Conservation (phyloP, 2,113 vertebrate species). For the Glaucidium brasilianum region DNA sequence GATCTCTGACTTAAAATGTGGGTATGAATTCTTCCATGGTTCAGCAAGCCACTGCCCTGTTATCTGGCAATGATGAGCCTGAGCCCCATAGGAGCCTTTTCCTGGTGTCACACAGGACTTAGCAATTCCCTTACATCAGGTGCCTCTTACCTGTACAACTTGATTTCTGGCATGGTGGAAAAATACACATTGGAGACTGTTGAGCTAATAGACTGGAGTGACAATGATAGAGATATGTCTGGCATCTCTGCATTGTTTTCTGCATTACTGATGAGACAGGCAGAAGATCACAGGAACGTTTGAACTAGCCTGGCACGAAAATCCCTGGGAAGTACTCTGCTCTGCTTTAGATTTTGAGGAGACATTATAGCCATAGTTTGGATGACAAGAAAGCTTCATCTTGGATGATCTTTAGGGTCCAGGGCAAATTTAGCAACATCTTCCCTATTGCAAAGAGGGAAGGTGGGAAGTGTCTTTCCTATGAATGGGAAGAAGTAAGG, state of each 20-base stretch:
- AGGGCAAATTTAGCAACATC: background rate
- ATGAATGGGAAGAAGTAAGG: background rate
- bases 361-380: background rate
- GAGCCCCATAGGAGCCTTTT: background rate
- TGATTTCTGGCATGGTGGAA: background rate
- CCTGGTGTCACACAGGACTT: background rate
- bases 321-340: background rate
- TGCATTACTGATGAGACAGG: background rate
- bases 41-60: background rate
- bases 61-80: background rate
- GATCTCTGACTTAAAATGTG: background rate
- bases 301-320: background rate
- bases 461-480: background rate
- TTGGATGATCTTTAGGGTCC: background rate
- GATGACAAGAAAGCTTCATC: background rate
- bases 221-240: background rate
- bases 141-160: background rate
- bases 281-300: background rate
- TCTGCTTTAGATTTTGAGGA: background rate
- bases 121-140: too few relatives aligned
- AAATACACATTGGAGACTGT: background rate
- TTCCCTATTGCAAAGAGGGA: background rate
- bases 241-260: background rate
- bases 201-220: background rate
- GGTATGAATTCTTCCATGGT: accelerated